A percentile compares a stretch with the other conserved stretches of the same genome.
Evolutionary conservation across 1,140 invertebrate genomes (phyloP).

Genomic region (Pollicipes pollicipes): DNA sequence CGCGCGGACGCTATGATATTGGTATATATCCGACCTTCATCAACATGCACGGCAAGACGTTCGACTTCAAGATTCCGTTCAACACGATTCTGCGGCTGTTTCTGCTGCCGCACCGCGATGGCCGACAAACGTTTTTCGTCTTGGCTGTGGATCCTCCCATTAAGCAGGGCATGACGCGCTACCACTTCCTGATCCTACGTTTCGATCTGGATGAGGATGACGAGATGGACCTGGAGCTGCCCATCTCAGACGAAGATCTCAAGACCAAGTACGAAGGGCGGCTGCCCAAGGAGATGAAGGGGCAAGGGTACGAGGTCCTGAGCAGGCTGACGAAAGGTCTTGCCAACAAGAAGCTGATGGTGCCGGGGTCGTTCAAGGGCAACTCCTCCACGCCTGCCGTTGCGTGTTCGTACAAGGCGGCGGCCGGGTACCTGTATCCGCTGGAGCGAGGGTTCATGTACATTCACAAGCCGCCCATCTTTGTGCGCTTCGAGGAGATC

Average conservation of each 20-base stretch:
- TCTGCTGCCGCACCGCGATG: constrained; percentile 90
- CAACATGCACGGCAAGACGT: constrained; percentile 98
- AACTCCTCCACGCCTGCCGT: constrained; percentile 81
- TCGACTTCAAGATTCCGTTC: constrained; percentile 98
- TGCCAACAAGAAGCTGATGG: constrained; percentile 84
- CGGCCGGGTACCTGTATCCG: constrained; percentile 90
- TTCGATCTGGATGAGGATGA: constrained; percentile 70
- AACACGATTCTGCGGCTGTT: constrained; percentile 87
- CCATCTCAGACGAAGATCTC: constrained; percentile 78
- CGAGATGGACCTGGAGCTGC: constrained; percentile 80
- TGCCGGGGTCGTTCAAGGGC: constrained; percentile 78
- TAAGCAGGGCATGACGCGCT: constrained; percentile 94
- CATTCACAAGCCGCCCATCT: constrained; percentile 94
- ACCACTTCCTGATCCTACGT: constrained; percentile 82
- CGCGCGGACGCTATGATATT: constrained; percentile 97
- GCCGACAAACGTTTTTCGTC: constrained; percentile 97
- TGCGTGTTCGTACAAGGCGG: constrained; percentile 93
- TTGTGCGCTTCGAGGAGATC: constrained; percentile 96
- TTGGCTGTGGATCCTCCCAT: constrained; percentile 95
- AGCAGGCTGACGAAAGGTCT: constrained; percentile 92
- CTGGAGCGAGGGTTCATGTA: constrained; percentile 98
- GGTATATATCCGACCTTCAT: constrained; percentile 96
- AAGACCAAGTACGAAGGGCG: constrained; percentile 89
- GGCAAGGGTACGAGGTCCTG: constrained; percentile 86
- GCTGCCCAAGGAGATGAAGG: constrained; percentile 72